A percentile compares a stretch with the other conserved stretches of the same genome.
Conservation (phyloP, 2,113 vertebrate genomes). For the Plotosus lineatus region DNA sequence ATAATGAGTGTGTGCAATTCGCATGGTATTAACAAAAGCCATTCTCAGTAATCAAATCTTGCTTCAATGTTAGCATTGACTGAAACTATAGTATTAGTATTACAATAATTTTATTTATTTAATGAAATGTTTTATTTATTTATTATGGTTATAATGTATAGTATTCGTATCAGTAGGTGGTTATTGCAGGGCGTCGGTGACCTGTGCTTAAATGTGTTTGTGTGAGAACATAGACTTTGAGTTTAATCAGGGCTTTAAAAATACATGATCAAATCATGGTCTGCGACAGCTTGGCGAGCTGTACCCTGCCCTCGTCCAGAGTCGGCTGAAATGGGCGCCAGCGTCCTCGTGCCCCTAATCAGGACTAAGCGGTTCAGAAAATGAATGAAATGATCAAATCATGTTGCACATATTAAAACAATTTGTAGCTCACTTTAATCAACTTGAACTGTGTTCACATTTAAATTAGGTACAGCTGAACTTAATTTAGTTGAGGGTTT, state of each 20-base stretch:
- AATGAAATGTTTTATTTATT: no score
- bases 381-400: not conserved
- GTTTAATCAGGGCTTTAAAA: not conserved
- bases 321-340: no score
- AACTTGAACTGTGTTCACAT: no score
- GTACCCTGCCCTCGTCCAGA: no score
- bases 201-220: not conserved
- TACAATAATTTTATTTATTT: no score
- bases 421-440: not conserved
- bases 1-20: not conserved
- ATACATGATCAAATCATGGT: not conserved
- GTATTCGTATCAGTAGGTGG: not conserved
- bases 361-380: no score
- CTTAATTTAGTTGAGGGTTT: not conserved
- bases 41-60: not conserved
- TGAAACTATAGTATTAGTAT: not conserved
- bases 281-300: no score
- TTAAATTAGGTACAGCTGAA: no score
- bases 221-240: not conserved
- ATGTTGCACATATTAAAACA: not conserved
- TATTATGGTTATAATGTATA: not conserved
- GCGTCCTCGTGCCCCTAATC: no score
- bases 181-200: not conserved
- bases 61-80: not conserved
- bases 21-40: not conserved